Conservation (phyloP, 2,888 invertebrate species). For the Eretmocerus hayati region DNA sequence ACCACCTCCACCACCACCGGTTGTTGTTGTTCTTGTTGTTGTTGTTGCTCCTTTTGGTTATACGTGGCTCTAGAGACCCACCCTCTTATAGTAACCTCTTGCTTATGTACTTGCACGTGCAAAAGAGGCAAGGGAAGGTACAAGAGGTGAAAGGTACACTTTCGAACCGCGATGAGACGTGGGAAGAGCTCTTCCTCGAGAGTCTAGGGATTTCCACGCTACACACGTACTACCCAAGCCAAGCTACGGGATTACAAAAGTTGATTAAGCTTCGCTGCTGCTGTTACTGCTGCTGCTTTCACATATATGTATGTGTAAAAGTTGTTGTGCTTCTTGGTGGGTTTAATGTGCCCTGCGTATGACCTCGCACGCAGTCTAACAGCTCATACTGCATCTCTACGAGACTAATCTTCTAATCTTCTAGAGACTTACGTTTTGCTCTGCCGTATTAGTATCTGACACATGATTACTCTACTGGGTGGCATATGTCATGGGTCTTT, state of each 20-base stretch:
- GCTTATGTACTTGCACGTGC: no score
- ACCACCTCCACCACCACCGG: no score
- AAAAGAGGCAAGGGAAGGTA: background rate
- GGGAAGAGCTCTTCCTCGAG: no score
- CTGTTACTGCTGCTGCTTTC: background rate
- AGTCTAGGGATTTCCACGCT: background rate
- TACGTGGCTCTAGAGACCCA: no score
- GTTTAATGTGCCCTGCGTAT: conserved; percentile 13
- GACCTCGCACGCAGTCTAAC: background rate
- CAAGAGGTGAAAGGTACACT: background rate
- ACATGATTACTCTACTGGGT: background rate
- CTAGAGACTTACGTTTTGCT: conserved; percentile 1
- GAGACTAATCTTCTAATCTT: conserved; percentile 16
- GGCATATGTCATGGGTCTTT: background rate
- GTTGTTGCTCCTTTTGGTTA: conserved; percentile 2
- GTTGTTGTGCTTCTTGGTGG: conserved; percentile 5
- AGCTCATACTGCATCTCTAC: no score
- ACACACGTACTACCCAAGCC: conserved; percentile 2
- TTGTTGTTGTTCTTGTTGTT: conserved; percentile 2
- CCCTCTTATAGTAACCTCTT: no score
- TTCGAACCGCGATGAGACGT: background rate
- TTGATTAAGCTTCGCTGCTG: conserved; percentile 12
- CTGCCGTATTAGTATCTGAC: background rate
- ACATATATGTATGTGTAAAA: background rate
- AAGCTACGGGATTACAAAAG: conserved; percentile 20